A percentile compares a stretch with the other conserved stretches of the same genome.
Evolutionary conservation across 2,888 invertebrate species (phyloP).

Genomic region (Serrognathus titanus): DNA sequence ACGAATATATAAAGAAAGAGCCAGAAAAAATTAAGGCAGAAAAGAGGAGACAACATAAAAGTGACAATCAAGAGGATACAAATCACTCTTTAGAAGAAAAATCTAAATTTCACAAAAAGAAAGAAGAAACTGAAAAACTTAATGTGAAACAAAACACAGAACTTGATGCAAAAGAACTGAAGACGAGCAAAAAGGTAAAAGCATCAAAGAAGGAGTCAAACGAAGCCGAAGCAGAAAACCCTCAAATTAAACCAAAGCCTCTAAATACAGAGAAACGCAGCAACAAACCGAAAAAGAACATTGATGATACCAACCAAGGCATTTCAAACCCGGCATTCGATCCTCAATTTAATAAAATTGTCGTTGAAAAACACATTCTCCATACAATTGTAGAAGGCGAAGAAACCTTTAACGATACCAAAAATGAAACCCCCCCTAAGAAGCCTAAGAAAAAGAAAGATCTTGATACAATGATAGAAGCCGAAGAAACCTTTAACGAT

Average conservation of each 20-base stretch:
- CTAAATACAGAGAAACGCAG: neutral
- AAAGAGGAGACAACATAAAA: neutral
- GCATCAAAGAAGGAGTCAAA: neutral
- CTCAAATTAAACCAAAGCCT: neutral
- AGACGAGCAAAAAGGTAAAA: conserved; percentile 6
- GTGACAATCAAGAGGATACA: neutral
- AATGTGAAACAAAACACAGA: no score
- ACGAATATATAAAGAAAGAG: no score
- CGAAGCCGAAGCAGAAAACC: neutral
- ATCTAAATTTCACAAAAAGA: no score
- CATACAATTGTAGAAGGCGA: conserved; percentile 34
- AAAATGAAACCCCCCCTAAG: neutral
- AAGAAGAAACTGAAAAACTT: no score
- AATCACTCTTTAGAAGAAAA: no score
- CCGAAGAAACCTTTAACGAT: conserved; percentile 19
- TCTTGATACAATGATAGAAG: no score
- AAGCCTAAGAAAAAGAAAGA: no score
- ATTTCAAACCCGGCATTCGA: conserved; percentile 40
- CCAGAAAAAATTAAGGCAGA: no score
- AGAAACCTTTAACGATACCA: conserved; percentile 21
- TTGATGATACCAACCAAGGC: conserved; percentile 14
- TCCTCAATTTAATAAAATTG: conserved; percentile 24
- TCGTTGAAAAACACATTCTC: conserved; percentile 31
- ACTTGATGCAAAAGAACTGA: neutral
- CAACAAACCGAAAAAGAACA: conserved; percentile 21